phyloP scores from a whole-genome alignment of 2,113 vertebrate genomes.

The Raja brachyura region DNA sequence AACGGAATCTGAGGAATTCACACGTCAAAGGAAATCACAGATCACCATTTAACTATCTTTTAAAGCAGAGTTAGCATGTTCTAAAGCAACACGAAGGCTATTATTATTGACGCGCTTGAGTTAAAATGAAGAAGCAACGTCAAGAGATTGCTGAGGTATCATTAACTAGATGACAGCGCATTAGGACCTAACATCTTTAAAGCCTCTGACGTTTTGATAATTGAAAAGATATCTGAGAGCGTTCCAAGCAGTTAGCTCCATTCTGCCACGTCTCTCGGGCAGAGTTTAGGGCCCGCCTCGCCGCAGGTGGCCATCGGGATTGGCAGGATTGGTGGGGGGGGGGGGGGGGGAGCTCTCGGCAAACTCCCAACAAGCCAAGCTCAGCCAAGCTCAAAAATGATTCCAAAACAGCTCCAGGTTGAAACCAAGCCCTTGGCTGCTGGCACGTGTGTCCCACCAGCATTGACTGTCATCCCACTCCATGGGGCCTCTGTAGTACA shows the following conservation, averaged over 20 bases:
- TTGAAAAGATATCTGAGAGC: conserved; percentile 29
- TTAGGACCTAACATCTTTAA: neutral
- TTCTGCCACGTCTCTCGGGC: neutral
- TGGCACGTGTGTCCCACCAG: neutral
- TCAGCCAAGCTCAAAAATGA: neutral
- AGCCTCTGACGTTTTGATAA: neutral
- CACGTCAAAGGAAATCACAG: neutral
- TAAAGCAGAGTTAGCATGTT: neutral
- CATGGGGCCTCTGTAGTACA: no score
- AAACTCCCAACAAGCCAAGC: neutral
- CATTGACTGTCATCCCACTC: no score
- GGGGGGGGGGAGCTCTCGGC: neutral
- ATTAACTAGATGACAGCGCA: conserved; percentile 22
- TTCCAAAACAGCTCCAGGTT: neutral
- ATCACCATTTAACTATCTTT: neutral
- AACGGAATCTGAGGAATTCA: neutral
- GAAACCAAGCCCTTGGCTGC: neutral
- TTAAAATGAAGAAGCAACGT: neutral
- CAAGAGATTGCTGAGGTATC: conserved; percentile 19
- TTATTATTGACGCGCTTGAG: conserved; percentile 15
- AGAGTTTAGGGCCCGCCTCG: neutral
- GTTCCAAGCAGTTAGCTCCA: neutral
- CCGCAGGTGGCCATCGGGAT: neutral
- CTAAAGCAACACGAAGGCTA: neutral
- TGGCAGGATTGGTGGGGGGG: neutral